phyloP scores from a whole-genome alignment of 2,888 invertebrate genomes.

The Lasius fuliginosus region DNA sequence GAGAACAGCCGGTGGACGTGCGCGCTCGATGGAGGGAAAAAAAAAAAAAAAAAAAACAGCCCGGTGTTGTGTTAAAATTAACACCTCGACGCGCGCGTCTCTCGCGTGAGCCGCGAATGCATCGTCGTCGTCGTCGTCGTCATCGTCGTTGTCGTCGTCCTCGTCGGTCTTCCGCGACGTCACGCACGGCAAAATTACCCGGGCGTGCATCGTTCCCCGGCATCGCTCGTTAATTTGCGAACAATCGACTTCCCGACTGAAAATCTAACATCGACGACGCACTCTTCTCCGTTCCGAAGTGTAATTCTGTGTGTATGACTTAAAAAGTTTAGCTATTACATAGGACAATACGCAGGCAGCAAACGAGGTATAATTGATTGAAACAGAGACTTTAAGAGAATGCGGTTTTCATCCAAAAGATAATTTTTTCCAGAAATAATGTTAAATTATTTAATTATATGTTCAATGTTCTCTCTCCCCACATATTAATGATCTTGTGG shows the following conservation, averaged over 20 bases:
- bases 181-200: slow-evolving; percentile 53
- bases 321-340: not conserved
- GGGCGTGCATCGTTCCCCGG: slow-evolving; percentile 23
- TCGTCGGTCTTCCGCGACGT: slow-evolving; percentile 49
- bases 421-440: not conserved
- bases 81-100: slow-evolving; percentile 69
- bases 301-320: not conserved
- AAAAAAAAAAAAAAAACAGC: slow-evolving; percentile 58
- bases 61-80: slow-evolving; percentile 69
- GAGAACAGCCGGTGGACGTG: slow-evolving; percentile 59
- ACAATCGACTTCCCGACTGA: slow-evolving; percentile 37
- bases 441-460: not conserved
- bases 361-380: not conserved
- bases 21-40: slow-evolving; percentile 55
- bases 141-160: slow-evolving; percentile 47
- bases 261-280: slow-evolving; percentile 25
- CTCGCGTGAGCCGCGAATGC: slow-evolving; percentile 64
- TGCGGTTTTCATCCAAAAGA: not conserved
- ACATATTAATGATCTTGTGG: not conserved
- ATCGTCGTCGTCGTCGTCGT: slow-evolving; percentile 37
- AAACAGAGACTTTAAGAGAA: slow-evolving; percentile 11
- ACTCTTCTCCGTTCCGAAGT: not conserved
- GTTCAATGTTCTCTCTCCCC: not conserved
- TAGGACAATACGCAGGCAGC: not conserved
- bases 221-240: slow-evolving; percentile 50